These are phyloP conservation scores for Altica lythri DNA, from an alignment of 2,888 invertebrate genomes.

Conservation along the genomic window DNA sequence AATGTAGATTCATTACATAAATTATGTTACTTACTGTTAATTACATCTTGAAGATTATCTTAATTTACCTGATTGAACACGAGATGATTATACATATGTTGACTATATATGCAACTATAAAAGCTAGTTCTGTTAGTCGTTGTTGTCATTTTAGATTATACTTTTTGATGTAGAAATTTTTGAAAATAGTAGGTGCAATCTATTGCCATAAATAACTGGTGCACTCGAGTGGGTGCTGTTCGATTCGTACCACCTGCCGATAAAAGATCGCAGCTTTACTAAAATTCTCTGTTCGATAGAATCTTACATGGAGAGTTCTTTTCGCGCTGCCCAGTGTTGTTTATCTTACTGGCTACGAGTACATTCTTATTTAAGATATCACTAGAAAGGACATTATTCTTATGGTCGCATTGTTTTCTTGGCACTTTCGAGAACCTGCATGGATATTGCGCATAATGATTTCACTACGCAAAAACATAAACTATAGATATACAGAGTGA, in stretches of 20 bases:
- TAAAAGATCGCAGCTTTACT: slow-evolving; percentile 48
- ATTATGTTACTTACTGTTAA: too few relatives aligned
- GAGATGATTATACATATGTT: too few relatives aligned
- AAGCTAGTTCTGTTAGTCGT: too few relatives aligned
- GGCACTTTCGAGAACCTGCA: slow-evolving; percentile 29
- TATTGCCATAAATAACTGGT: slow-evolving; percentile 20
- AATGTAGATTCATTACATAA: too few relatives aligned
- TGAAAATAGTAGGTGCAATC: too few relatives aligned
- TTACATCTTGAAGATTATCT: too few relatives aligned
- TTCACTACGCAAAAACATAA: slow-evolving; percentile 14
- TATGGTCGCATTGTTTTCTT: slow-evolving; percentile 37
- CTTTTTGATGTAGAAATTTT: too few relatives aligned
- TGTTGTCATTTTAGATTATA: too few relatives aligned
- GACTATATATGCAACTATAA: too few relatives aligned
- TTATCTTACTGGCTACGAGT: slow-evolving; percentile 44
- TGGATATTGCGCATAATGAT: slow-evolving; percentile 29
- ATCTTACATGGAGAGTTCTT: slow-evolving; percentile 47
- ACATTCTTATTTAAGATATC: slow-evolving; percentile 48
- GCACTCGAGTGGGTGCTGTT: slow-evolving; percentile 43
- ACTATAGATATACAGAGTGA: too few relatives aligned
- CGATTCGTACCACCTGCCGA: slow-evolving; percentile 48
- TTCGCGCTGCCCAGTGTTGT: slow-evolving; percentile 45
- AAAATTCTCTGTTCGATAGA: slow-evolving; percentile 46
- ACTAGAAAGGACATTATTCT: slow-evolving; percentile 46
- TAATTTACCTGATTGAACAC: too few relatives aligned